Evolutionary conservation across 2,113 vertebrate genomes (phyloP), one percentile per base, ranked within the genome.

Genomic region (Todiramphus saurophagus): DNA sequence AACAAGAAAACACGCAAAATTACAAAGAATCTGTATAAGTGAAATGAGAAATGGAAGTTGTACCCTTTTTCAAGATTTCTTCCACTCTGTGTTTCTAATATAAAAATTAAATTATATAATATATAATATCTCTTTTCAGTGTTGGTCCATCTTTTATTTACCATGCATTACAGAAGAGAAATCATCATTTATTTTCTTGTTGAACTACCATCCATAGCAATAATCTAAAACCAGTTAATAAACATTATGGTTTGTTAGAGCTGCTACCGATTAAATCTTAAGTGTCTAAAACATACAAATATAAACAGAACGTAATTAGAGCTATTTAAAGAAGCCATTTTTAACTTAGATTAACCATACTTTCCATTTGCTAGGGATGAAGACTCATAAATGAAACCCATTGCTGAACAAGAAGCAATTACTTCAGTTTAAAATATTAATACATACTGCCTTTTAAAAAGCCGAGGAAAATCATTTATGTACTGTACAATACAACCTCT

Each of bases 341-440:
- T 98, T 98, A 98, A 98, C 98, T 97, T 98, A 98, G 98, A 98
- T 98, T 98, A 98, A 98, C 98, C 98, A 98, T 98, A 98, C 97
- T 98, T 98, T 98, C 98, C 98, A 98, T 98, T 98, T 98, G 98
- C 97, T 75, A 81, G 93, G 93, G 98, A 98, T 98, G 98, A 98
- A 98, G 97, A 98, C 96, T 98, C 97, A 98, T 98, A 98, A 98
- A 98, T 97, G 98, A 98, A 98, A 98, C 88, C 97, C 97, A 97
- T 95, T 98, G 97, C 97, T 96, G 95, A 98, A 97, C 97, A 98
- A 98, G 97, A 98, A 98, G 98, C 98, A 98, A 98, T 98, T 98
- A 98, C 98, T 98, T 98, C 98, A 97, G 97, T 98, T 98, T 98
- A 98, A 98, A 98, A 98, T 98, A 98, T 98, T 98, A 98, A 98